Evolutionary conservation across 2,888 invertebrate species (phyloP).

Genomic region (Caenorhabditis sinica): DNA sequence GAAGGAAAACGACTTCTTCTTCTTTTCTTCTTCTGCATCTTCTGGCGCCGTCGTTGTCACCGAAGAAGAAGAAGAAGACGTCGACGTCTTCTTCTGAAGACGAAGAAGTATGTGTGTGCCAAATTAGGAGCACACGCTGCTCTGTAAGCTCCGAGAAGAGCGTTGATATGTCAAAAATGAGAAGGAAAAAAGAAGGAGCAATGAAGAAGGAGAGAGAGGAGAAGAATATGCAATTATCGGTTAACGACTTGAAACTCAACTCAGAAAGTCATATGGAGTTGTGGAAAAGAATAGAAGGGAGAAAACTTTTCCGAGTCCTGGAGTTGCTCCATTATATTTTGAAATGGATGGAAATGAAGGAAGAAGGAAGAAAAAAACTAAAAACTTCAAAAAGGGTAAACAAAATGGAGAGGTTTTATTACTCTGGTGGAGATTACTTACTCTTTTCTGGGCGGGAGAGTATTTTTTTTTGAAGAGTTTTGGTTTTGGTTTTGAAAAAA

Average conservation of each 20-base stretch:
- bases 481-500: constrained; percentile 3
- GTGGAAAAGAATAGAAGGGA: too few species aligned
- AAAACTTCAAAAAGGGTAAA: constrained; percentile 29
- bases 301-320: neutral
- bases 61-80: constrained; percentile 34
- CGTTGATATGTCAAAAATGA: constrained; percentile 59
- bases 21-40: constrained; percentile 34
- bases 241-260: constrained; percentile 64
- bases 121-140: constrained; percentile 54
- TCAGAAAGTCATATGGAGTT: neutral
- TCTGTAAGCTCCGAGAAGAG: neutral
- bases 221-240: constrained; percentile 66
- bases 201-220: constrained; percentile 10
- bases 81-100: constrained; percentile 28
- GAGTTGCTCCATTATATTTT: constrained; percentile 8
- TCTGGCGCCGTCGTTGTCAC: constrained; percentile 38
- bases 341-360: constrained; percentile 10
- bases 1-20: constrained; percentile 48
- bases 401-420: constrained; percentile 25
- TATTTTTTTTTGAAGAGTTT: constrained; percentile 6
- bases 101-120: constrained; percentile 54
- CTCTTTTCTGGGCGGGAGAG: neutral
- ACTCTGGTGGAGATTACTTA: constrained; percentile 18
- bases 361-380: constrained; percentile 6
- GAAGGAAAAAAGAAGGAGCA: constrained; percentile 1